Conservation (phyloP, 2,113 vertebrate species). For the Ancistrus triradiatus region DNA sequence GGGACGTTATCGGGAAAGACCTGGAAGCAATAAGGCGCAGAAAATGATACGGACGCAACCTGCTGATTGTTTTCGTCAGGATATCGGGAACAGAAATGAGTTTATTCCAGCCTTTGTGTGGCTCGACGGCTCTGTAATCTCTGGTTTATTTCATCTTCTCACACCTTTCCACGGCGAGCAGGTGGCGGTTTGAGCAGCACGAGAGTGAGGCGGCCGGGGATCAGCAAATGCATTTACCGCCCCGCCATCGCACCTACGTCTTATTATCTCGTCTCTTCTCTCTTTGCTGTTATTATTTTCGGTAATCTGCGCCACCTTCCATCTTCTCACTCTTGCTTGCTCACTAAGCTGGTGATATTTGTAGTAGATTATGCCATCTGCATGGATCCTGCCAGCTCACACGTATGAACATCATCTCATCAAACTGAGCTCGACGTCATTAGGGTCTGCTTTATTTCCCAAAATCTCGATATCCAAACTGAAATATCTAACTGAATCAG, state of each 20-base stretch:
- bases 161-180: slow-evolving; percentile 32
- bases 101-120: slow-evolving; percentile 7
- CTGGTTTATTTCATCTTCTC: neutral
- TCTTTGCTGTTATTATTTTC: slow-evolving; percentile 6
- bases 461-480: no score
- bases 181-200: slow-evolving; percentile 18
- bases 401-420: slow-evolving; percentile 5
- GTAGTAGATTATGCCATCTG: slow-evolving; percentile 30
- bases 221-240: slow-evolving; percentile 51
- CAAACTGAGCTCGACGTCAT: neutral
- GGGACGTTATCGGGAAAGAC: neutral
- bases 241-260: slow-evolving; percentile 59
- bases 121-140: neutral
- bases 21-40: slow-evolving; percentile 10
- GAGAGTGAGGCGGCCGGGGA: slow-evolving; percentile 20
- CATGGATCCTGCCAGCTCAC: neutral
- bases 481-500: no score
- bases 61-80: slow-evolving; percentile 8
- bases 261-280: slow-evolving; percentile 52
- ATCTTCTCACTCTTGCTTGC: neutral
- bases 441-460: slow-evolving; percentile 17
- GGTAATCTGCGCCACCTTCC: slow-evolving; percentile 10
- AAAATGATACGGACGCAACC: slow-evolving; percentile 4
- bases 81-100: neutral
- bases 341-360: slow-evolving; percentile 33